These are phyloP conservation scores for Eubucco bourcierii DNA, from an alignment of 2,113 vertebrate genomes.

Conservation along the genomic window DNA sequence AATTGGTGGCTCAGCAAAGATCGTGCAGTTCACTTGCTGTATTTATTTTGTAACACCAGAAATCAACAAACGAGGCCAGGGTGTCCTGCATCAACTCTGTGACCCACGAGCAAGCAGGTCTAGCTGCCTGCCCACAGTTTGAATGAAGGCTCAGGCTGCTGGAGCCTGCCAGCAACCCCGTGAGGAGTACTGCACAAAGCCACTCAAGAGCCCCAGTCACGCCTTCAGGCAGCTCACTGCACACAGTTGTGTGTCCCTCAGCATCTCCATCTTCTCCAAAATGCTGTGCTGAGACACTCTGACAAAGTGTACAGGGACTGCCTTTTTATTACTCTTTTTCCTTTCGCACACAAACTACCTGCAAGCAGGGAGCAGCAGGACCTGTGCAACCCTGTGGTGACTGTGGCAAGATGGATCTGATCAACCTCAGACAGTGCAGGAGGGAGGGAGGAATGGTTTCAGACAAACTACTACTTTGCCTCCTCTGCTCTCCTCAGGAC, in stretches of 20 bases:
- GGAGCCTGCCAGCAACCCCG: not conserved
- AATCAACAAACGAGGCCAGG: constrained; percentile 26
- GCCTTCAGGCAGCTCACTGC: not conserved
- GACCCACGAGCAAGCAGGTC: constrained; percentile 5
- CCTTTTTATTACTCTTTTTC: not conserved
- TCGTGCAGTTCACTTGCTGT: not conserved
- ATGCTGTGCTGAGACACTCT: not conserved
- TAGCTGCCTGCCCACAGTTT: not conserved
- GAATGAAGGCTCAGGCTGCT: not conserved
- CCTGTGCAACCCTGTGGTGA: not conserved
- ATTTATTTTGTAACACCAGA: not conserved
- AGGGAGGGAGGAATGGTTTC: not conserved
- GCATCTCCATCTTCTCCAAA: not conserved
- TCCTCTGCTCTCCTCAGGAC: not conserved
- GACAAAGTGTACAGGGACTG: not conserved
- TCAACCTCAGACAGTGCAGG: not conserved
- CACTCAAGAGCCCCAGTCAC: not conserved
- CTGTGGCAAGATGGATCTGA: not conserved
- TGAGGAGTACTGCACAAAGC: not conserved
- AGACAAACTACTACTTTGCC: not conserved
- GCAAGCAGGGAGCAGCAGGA: not conserved
- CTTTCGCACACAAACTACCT: not conserved
- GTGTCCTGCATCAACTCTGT: not conserved
- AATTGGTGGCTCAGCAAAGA: constrained; percentile 39
- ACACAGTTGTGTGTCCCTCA: not conserved